Evolutionary conservation across 2,797 vertebrate genomes (phyloP), one percentile per base, ranked within the genome.

Genomic region (Ispidina lecontei): DNA sequence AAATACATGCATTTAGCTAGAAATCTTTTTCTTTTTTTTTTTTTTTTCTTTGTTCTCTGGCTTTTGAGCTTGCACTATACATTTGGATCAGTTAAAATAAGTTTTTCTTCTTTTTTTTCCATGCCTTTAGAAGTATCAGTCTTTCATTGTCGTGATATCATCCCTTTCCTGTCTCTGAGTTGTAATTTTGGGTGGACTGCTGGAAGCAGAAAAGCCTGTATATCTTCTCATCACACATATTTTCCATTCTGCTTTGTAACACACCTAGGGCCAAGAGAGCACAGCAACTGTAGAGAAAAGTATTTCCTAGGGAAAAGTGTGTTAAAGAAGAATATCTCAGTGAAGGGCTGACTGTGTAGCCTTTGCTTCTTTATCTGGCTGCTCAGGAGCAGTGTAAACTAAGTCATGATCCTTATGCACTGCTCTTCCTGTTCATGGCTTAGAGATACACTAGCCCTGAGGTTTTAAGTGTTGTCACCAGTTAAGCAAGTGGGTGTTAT

Each of bases 101-200:
- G 62, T 74, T n/a, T 3, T 15, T 84, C 29, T 85, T n/a, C 2
- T 5, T 10, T 69, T 23, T 58, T 35, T 46, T 17, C 63, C 28
- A 14, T 74, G 31, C 33, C 28, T 87, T 79, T 70, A 65, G 77
- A 77, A 79, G 13, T 49, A 71, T 84, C 56, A 86, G 46, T 28
- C 77, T 82, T 90, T 93, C 37, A 52, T 58, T 84, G 92, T 80
- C 21, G 51, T 91, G 3, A 90, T 90, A 58, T 91, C 77, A 92
- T 79, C 60, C 33, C 18, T 59, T 86, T 90, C 73, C 87, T 89
- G 85, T 90, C 94, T 89, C 93, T 63, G 67, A 78, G 68, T 87
- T 87, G 74, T 73, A 87, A 92, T 94, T 95, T 95, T 94, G 94
- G 91, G 91, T 92, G 94, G 95, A 94, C 71, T 68, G 43, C n/a